Evolutionary conservation across 1,140 invertebrate species (phyloP).

Genomic region (Zaprionus taronus): DNA sequence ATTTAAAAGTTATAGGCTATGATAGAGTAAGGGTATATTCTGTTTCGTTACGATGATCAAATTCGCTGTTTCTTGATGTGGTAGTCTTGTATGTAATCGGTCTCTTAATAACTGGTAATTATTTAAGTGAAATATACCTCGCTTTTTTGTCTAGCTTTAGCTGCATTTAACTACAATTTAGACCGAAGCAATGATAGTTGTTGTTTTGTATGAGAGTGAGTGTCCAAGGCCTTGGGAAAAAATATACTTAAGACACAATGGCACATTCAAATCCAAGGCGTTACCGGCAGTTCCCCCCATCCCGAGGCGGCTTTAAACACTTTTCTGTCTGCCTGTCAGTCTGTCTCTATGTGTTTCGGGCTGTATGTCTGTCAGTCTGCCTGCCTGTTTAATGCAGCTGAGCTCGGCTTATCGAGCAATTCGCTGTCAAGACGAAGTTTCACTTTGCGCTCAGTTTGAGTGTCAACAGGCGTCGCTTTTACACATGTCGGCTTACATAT

Average conservation of each 20-base stretch:
- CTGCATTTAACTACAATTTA: constrained; percentile 75
- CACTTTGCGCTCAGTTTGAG: constrained; percentile 52
- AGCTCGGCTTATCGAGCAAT: constrained; percentile 59
- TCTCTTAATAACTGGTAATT: constrained; percentile 67
- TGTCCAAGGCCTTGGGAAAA: constrained; percentile 65
- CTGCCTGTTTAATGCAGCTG: constrained; percentile 43
- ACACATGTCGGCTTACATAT: constrained; percentile 53
- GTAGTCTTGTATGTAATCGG: neutral
- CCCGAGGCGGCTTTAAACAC: constrained; percentile 45
- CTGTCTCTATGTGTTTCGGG: neutral
- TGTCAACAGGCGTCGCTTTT: constrained; percentile 66
- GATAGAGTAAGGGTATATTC: neutral
- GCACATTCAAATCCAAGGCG: constrained; percentile 58
- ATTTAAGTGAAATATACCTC: constrained; percentile 58
- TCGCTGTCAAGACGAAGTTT: constrained; percentile 53
- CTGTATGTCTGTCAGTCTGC: neutral
- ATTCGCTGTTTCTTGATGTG: neutral
- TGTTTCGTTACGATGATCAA: neutral
- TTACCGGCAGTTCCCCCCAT: constrained; percentile 29
- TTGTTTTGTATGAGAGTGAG: constrained; percentile 27
- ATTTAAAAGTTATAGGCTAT: too few relatives aligned
- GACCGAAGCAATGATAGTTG: constrained; percentile 55
- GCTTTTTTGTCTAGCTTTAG: constrained; percentile 42
- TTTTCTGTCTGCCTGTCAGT: constrained; percentile 2
- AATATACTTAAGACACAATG: constrained; percentile 62